Percentiles rank a stretch among this genome's conserved stretches.
These are phyloP conservation scores for Sminthurides bifidus DNA, from an alignment of 1,140 invertebrate species.

Conservation along the genomic window DNA sequence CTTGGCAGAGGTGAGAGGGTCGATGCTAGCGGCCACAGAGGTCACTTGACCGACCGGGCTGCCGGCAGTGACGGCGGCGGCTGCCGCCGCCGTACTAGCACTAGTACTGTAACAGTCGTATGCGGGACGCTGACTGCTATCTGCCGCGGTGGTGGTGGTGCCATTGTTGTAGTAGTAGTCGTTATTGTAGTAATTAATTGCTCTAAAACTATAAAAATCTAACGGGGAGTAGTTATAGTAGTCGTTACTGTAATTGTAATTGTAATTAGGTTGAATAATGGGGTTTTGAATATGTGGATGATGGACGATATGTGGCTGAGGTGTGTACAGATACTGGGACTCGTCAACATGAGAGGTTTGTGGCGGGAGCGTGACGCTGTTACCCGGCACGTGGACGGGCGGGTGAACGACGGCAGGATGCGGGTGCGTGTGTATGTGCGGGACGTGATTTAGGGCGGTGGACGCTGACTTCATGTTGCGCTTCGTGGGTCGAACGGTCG, in stretches of 20 bases:
- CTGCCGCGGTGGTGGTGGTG: not conserved
- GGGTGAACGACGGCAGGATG: too few relatives aligned
- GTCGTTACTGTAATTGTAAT: constrained; percentile 7
- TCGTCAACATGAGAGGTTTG: not conserved
- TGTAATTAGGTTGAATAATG: constrained; percentile 33
- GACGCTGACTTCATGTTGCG: constrained; percentile 32
- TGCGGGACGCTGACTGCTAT: not conserved
- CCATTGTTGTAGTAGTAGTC: constrained; percentile 7
- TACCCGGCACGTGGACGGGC: too few relatives aligned
- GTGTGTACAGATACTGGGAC: constrained; percentile 33
- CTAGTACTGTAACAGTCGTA: constrained; percentile 3
- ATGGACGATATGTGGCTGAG: constrained; percentile 34
- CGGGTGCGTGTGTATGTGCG: constrained; percentile 1
- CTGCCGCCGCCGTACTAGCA: constrained; percentile 44
- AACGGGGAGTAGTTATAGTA: constrained; percentile 49
- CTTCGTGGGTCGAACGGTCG: constrained; percentile 66
- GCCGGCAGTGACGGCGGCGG: constrained; percentile 45
- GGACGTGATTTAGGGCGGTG: constrained; percentile 35
- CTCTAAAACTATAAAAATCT: constrained; percentile 5
- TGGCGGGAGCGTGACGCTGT: constrained; percentile 39
- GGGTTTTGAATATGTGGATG: constrained; percentile 33
- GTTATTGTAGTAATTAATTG: constrained; percentile 7
- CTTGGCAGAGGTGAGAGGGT: constrained; percentile 13
- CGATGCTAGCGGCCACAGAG: constrained; percentile 26
- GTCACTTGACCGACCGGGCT: constrained; percentile 54